Evolutionary conservation across 1,140 invertebrate species (phyloP).

Genomic region (Asobara japonica): DNA sequence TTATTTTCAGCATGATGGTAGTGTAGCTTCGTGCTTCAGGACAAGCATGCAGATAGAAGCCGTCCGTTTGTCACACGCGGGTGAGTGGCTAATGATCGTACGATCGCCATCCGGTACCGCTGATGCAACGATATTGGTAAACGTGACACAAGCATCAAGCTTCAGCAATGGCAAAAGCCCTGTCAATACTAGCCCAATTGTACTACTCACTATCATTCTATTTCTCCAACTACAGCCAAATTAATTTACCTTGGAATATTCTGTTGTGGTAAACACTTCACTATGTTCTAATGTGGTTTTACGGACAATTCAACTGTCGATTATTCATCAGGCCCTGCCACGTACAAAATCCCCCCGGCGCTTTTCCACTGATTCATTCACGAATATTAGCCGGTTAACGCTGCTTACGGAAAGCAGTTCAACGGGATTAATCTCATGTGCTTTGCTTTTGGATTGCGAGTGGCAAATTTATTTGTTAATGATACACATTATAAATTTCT

Average conservation of each 20-base stretch:
- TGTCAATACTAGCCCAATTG: slow-evolving; percentile 47
- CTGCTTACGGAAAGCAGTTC: too few species aligned
- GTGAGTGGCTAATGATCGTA: slow-evolving; percentile 70
- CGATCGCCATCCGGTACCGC: slow-evolving; percentile 68
- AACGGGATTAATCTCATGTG: background rate
- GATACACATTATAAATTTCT: too few species aligned
- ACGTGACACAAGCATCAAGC: slow-evolving; percentile 67
- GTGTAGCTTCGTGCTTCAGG: slow-evolving; percentile 64
- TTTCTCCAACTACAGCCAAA: slow-evolving; percentile 46
- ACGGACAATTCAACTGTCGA: background rate
- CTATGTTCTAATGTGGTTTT: background rate
- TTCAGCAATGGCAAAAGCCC: slow-evolving; percentile 57
- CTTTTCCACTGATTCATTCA: slow-evolving; percentile 1
- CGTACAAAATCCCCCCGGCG: background rate
- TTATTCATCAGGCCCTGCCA: background rate
- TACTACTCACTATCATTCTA: slow-evolving; percentile 52
- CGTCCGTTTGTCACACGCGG: slow-evolving; percentile 67
- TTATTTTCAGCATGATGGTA: slow-evolving; percentile 64
- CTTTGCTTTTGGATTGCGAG: too few species aligned
- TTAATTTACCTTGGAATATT: slow-evolving; percentile 39
- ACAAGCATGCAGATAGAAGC: slow-evolving; percentile 66
- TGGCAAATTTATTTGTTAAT: too few species aligned
- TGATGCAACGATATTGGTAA: slow-evolving; percentile 68
- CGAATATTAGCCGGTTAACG: background rate
- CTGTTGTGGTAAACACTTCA: background rate